Evolutionary conservation across 2,797 vertebrate genomes (phyloP), one percentile per base, ranked within the genome.

Genomic region (Erethizon dorsatum): DNA sequence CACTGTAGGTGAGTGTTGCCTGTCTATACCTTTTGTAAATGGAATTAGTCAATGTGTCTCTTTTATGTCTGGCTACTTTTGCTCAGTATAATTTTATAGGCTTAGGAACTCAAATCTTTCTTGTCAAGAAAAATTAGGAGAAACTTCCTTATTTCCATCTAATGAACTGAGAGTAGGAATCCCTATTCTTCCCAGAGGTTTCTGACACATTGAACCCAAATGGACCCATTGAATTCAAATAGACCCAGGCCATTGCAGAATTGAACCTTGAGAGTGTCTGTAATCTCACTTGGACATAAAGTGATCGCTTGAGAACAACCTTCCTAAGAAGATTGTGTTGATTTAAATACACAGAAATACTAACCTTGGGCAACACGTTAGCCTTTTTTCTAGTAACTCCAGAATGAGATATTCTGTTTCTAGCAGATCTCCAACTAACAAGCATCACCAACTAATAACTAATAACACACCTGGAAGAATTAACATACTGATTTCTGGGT

Each of bases 51-150:
- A 94, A 31, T 78, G n/a, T 90, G 41, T 67, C 45, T 52, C n/a
- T 94, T 94, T 71, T 67, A 22, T 85, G 31, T 56, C 59, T 95
- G 88, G 31, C 57, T 89, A 82, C 47, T 77, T 93, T 96, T 91
- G 45, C 33, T 95, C 31, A 91, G 69, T 26, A 90, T 95, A 88
- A 87, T 96, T 96, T 96, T 85, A 80, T 67, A 88, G 93, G 45
- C 20, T 84, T 95, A 86, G 85, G 61, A 91, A 73, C 33, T 83
- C 75, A 96, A 89, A 45, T 59, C n/a, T 71, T 93, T 77, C 71
- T 89, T 77, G 45, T 89, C 57, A 84, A 91, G 79, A 87, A 93
- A 88, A 96, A 88, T 50, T 82, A 75, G 54, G 47, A 78, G 14
- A 59, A 92, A 50, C 13, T 45, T 94, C 52, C 86, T 87, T 86